Percentiles rank a stretch among this genome's conserved stretches.
Conservation (phyloP, 2,797 vertebrate genomes). For the Crenuchus spilurus region DNA sequence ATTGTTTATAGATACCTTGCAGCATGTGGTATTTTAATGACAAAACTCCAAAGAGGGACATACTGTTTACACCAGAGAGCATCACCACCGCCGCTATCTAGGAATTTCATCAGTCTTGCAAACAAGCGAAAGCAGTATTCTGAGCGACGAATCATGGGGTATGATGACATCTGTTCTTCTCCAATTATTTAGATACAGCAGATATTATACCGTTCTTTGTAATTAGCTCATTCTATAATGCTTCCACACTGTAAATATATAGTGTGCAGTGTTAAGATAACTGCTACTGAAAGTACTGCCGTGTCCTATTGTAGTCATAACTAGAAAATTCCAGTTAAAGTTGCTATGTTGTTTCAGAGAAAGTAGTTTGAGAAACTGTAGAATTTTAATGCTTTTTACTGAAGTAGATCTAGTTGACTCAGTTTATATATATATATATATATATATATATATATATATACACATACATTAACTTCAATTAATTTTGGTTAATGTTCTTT, state of each 20-base stretch:
- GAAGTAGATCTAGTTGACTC: too few relatives aligned
- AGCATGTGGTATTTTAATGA: constrained; percentile 78
- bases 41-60: constrained; percentile 70
- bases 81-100: constrained; percentile 65
- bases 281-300: too few relatives aligned
- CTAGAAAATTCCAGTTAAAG: too few relatives aligned
- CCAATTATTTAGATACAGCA: background rate
- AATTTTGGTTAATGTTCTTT: background rate
- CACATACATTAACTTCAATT: too few relatives aligned
- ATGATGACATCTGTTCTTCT: constrained; percentile 13
- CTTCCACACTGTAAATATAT: background rate
- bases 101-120: constrained; percentile 87
- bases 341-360: too few relatives aligned
- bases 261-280: too few relatives aligned
- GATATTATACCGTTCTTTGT: too few relatives aligned
- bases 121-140: constrained; percentile 95
- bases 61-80: constrained; percentile 68
- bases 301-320: too few relatives aligned
- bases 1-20: constrained; percentile 73
- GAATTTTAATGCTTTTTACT: too few relatives aligned
- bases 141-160: constrained; percentile 92
- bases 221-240: background rate
- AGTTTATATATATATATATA: too few relatives aligned
- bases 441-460: too few relatives aligned
- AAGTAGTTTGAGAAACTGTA: too few relatives aligned